Conservation (phyloP, 2,888 invertebrate genomes). For the Melipona beecheii region DNA sequence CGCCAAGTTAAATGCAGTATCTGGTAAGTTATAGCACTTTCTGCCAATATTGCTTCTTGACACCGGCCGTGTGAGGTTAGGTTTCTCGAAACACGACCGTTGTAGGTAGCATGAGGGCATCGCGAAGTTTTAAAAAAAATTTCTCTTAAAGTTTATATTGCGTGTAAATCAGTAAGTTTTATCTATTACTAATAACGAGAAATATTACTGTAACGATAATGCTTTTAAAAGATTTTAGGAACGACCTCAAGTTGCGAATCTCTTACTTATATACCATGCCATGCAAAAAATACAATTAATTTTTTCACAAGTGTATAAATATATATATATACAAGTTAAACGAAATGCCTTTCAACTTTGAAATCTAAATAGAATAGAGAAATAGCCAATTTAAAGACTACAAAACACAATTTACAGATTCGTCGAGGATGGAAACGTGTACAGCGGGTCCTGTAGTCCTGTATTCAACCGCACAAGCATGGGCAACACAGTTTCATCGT, state of each 20-base stretch:
- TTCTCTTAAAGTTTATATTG: neutral
- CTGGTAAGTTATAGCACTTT: conserved; percentile 69
- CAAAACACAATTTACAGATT: conserved; percentile 36
- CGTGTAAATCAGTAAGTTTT: neutral
- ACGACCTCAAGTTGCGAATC: conserved; percentile 23
- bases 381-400: neutral
- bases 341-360: neutral
- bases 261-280: conserved; percentile 38
- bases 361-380: neutral
- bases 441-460: conserved; percentile 79
- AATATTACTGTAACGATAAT: neutral
- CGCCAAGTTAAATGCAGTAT: conserved; percentile 67
- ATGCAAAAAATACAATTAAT: conserved; percentile 4
- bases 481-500: conserved; percentile 78
- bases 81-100: conserved; percentile 39
- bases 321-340: neutral
- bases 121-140: neutral
- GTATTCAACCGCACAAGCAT: conserved; percentile 80
- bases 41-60: conserved; percentile 5
- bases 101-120: conserved; percentile 23
- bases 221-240: neutral
- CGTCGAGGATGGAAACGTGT: conserved; percentile 48
- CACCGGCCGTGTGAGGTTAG: conserved; percentile 72
- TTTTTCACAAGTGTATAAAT: neutral
- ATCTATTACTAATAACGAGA: neutral